A percentile compares a stretch with the other conserved stretches of the same genome.
These are phyloP conservation scores for Plodia interpunctella DNA, from an alignment of 1,140 invertebrate species.

Conservation along the genomic window DNA sequence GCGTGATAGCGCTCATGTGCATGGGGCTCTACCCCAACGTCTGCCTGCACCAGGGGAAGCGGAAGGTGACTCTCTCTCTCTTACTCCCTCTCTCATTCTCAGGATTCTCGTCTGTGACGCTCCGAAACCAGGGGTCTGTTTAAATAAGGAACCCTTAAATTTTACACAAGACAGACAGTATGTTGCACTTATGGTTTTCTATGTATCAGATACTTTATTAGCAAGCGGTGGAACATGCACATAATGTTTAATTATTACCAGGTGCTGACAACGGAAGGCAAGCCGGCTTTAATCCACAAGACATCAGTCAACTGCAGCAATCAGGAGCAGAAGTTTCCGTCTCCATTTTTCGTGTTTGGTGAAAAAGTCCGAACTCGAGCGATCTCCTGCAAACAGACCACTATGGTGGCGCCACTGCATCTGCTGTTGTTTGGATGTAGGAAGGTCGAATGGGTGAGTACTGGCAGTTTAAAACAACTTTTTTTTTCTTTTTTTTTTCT, in stretches of 20 bases:
- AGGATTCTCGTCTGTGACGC: no score
- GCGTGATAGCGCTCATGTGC: conserved; percentile 90
- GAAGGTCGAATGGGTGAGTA: conserved; percentile 85
- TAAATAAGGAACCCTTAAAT: no score
- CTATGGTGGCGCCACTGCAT: conserved; percentile 97
- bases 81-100: no score
- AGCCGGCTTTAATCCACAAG: conserved; percentile 96
- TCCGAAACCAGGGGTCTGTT: no score
- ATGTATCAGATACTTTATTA: no score
- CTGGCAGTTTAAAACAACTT: no score
- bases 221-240: neutral
- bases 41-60: conserved; percentile 95
- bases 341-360: conserved; percentile 97
- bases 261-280: conserved; percentile 96
- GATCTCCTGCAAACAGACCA: conserved; percentile 98
- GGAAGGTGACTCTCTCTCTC: conserved; percentile 80
- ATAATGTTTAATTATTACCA: conserved; percentile 25
- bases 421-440: conserved; percentile 93
- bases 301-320: conserved; percentile 97
- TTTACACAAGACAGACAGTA: no score
- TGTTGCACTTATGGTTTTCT: no score
- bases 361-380: conserved; percentile 98
- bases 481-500: no score
- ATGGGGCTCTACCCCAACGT: conserved; percentile 98
- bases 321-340: conserved; percentile 90